Conservation (phyloP, 2,888 invertebrate species). For the Cerceris rybyensis region DNA sequence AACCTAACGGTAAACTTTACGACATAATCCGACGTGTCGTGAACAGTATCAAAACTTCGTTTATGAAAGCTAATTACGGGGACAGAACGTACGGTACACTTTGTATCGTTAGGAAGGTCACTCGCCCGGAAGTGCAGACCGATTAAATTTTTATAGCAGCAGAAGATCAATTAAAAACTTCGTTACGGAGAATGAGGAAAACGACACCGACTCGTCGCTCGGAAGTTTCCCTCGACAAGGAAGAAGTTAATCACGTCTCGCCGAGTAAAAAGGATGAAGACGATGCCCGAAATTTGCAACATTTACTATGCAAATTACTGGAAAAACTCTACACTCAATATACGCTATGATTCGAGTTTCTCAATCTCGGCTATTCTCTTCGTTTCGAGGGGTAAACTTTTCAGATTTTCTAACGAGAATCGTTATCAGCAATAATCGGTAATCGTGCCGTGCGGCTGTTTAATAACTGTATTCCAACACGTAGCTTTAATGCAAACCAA, state of each 20-base stretch:
- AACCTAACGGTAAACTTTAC: not conserved
- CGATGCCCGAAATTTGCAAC: too few species aligned
- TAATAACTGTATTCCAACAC: not conserved
- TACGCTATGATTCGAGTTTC: not conserved
- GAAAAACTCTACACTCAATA: not conserved
- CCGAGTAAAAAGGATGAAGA: too few species aligned
- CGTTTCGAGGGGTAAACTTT: not conserved
- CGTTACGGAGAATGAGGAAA: conserved; percentile 21
- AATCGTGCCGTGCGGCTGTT: too few species aligned
- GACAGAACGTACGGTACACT: not conserved
- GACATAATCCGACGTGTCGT: not conserved
- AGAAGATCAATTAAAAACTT: conserved; percentile 48
- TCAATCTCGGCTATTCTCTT: not conserved
- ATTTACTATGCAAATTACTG: not conserved
- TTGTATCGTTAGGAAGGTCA: not conserved
- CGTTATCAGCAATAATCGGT: not conserved
- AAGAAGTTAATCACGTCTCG: conserved; percentile 21
- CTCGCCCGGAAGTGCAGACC: not conserved
- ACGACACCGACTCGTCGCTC: conserved; percentile 8
- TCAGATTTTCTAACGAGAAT: not conserved
- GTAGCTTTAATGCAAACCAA: not conserved
- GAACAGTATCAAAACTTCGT: conserved; percentile 5
- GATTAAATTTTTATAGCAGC: conserved; percentile 30
- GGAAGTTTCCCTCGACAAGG: conserved; percentile 21
- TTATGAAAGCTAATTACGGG: conserved; percentile 11